phyloP scores from a whole-genome alignment of 2,113 vertebrate species.

The Falcunculus frontatus region DNA sequence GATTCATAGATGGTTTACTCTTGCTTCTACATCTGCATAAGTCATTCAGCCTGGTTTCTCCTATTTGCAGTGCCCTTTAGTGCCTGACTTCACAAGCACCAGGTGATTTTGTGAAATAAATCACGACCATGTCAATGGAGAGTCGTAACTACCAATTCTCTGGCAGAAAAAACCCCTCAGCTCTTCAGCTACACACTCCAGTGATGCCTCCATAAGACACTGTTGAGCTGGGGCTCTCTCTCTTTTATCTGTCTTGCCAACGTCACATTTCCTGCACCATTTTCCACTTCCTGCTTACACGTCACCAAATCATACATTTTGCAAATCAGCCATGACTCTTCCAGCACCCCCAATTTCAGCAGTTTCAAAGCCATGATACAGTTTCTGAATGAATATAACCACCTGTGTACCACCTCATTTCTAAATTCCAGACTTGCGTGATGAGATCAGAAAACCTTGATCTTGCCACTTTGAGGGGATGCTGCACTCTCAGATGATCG shows the following conservation, averaged over 20 bases:
- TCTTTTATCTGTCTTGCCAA: background rate
- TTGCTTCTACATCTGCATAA: background rate
- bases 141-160: background rate
- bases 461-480: background rate
- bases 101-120: background rate
- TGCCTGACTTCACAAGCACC: background rate
- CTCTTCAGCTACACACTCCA: background rate
- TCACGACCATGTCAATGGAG: background rate
- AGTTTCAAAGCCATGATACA: background rate
- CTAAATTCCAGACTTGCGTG: background rate
- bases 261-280: background rate
- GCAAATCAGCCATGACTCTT: background rate
- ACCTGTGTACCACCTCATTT: background rate
- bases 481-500: background rate
- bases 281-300: constrained; percentile 17
- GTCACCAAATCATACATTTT: background rate
- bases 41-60: background rate
- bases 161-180: background rate
- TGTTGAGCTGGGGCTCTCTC: background rate
- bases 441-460: background rate
- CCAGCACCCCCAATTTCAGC: background rate
- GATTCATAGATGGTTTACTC: background rate
- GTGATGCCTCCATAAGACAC: background rate
- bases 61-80: background rate
- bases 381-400: background rate